Base-by-base conservation (phyloP, 2,797 vertebrate species). In the Euphonia xanthogaster region DNA sequence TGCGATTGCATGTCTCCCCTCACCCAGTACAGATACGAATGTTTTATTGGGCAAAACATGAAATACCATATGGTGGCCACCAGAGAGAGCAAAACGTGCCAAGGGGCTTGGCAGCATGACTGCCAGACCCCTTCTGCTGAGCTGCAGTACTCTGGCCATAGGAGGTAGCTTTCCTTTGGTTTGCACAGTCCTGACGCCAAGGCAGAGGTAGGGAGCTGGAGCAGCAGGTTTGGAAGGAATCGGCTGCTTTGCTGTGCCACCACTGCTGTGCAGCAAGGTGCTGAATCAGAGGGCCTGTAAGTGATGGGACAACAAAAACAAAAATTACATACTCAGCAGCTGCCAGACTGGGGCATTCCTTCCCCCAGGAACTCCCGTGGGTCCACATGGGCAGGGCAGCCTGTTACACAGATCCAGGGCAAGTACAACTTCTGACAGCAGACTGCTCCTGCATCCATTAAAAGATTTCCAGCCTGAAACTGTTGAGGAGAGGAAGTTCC, bases 331-430 rank as follows among this genome's bases (percentile, higher is more conserved):
- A 4, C 33, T 78, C 28, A 65, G 45, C 28, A 66, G 22, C 51
- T 66, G 47, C 1, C 0, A 17, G 47, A 33, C 21, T 9, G 57
- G 6, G 24, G 9, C 31, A 22, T 17, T 61, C 30, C 35, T 77
- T 81, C 35, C 24, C 9, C 9, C 45, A 45, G 11, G 15, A 20
- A 30, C 14, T 8, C 8, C 2, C 0, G 0, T 16, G 35, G 30
- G 8, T 70, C 40, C 12, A 30, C 2, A 18, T 0, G 1, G 25
- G 8, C 37, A 73, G 2, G 25, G 18, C 60, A 67, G 44, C 42
- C 45, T 63, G 57, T 50, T 53, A 77, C 54, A 30, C 8, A 53
- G 37, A 48, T 39, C 35, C 23, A n/a, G 39, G 67, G 24, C 14
- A 53, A 80, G 30, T 13, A 22, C 37, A 71, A 3, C 37, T 42